A percentile compares a stretch with the other conserved stretches of the same genome.
Conservation (phyloP, 2,888 invertebrate species). For the Eilema depressum region DNA sequence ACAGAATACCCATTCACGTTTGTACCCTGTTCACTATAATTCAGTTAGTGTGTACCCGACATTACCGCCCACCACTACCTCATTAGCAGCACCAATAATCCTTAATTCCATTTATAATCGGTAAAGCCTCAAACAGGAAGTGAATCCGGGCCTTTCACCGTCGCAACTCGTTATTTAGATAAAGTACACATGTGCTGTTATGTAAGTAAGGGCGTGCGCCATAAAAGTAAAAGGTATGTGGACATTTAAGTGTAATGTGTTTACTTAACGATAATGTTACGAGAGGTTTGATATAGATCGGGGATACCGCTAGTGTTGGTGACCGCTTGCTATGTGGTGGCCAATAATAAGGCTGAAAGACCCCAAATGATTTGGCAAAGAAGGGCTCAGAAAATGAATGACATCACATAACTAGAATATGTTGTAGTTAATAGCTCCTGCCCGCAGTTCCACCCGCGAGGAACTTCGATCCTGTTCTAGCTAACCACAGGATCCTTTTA, state of each 20-base stretch:
- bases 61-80: background rate
- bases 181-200: constrained; percentile 27
- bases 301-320: too few relatives aligned
- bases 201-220: constrained; percentile 22
- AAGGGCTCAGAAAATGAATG: too few relatives aligned
- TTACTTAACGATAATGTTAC: background rate
- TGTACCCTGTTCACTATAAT: background rate
- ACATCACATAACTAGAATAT: too few relatives aligned
- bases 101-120: constrained; percentile 16
- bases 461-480: too few relatives aligned
- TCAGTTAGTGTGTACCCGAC: background rate
- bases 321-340: too few relatives aligned
- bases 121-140: constrained; percentile 27
- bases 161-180: constrained; percentile 27
- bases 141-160: constrained; percentile 35
- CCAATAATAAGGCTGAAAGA: too few relatives aligned
- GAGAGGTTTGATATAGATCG: background rate
- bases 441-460: too few relatives aligned
- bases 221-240: constrained; percentile 32
- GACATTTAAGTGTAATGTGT: background rate
- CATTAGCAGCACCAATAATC: constrained; percentile 6
- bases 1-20: background rate
- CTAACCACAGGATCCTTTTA: too few relatives aligned
- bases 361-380: too few relatives aligned
- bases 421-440: too few relatives aligned